Conservation (phyloP, 2,888 invertebrate species). For the Prosopocoilus inquinatus region DNA sequence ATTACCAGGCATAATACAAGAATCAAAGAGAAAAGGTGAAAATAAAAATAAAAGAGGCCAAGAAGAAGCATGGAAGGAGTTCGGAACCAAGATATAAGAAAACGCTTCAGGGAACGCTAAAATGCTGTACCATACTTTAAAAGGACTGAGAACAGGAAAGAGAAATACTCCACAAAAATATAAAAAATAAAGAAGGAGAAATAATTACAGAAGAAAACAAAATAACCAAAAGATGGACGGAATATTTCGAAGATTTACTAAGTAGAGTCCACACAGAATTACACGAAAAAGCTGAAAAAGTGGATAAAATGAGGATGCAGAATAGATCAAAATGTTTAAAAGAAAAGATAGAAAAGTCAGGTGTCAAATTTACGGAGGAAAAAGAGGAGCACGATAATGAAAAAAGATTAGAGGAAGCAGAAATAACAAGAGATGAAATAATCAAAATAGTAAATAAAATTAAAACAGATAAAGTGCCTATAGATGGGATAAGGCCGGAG, state of each 20-base stretch:
- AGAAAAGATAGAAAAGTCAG: too few relatives aligned
- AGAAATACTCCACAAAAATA: neutral
- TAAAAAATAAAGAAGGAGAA: neutral
- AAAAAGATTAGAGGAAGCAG: too few relatives aligned
- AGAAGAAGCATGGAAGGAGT: neutral
- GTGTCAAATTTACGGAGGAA: too few relatives aligned
- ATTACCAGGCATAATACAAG: neutral
- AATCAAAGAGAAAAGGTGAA: neutral
- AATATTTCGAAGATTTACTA: neutral
- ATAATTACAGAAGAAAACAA: neutral
- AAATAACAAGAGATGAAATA: too few relatives aligned
- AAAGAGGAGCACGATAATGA: too few relatives aligned
- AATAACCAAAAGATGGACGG: neutral
- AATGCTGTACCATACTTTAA: neutral
- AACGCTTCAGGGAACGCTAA: neutral
- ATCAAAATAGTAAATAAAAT: too few relatives aligned
- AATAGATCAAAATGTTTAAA: too few relatives aligned
- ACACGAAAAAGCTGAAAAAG: too few relatives aligned
- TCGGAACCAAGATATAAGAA: neutral
- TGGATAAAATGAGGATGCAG: too few relatives aligned
- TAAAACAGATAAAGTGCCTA: too few relatives aligned
- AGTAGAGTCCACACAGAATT: too few relatives aligned
- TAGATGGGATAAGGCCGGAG: too few relatives aligned
- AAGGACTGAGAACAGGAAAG: neutral
- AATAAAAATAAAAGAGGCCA: neutral